Evolutionary conservation across 2,888 invertebrate genomes (phyloP).

Genomic region (Tenthredo distinguenda): DNA sequence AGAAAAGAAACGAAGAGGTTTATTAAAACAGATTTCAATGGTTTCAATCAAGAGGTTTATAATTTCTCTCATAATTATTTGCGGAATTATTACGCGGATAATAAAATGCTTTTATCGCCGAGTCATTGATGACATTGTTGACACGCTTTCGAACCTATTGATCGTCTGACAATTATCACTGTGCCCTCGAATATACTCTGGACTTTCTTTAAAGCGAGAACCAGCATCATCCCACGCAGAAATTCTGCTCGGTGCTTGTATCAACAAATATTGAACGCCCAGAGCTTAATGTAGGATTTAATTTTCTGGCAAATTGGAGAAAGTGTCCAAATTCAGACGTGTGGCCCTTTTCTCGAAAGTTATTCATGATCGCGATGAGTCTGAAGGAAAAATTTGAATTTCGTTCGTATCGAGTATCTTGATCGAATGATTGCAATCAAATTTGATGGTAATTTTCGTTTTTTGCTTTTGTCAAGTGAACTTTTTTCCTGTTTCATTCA

Average conservation of each 20-base stretch:
- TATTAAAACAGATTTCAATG: not conserved
- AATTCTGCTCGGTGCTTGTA: not conserved
- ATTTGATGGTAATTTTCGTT: not conserved
- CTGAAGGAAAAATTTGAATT: not conserved
- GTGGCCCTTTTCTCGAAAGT: not conserved
- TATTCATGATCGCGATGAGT: not conserved
- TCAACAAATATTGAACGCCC: not conserved
- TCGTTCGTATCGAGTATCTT: not conserved
- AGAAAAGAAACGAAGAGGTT: constrained; percentile 26
- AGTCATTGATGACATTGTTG: not conserved
- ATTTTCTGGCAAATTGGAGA: not conserved
- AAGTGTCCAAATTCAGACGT: not conserved
- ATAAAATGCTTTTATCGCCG: not conserved
- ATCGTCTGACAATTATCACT: not conserved
- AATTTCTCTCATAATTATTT: not conserved
- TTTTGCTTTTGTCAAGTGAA: not conserved
- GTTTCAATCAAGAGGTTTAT: not conserved
- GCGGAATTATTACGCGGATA: not conserved
- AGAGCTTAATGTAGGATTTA: not conserved
- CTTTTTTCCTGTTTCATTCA: not conserved
- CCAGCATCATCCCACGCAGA: not conserved
- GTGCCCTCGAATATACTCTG: constrained; percentile 4
- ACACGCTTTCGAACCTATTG: constrained; percentile 19
- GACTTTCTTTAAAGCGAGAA: constrained; percentile 11
- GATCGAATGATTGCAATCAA: not conserved